phyloP scores from a whole-genome alignment of 1,140 invertebrate species.

The Proctacanthus coquilletti region DNA sequence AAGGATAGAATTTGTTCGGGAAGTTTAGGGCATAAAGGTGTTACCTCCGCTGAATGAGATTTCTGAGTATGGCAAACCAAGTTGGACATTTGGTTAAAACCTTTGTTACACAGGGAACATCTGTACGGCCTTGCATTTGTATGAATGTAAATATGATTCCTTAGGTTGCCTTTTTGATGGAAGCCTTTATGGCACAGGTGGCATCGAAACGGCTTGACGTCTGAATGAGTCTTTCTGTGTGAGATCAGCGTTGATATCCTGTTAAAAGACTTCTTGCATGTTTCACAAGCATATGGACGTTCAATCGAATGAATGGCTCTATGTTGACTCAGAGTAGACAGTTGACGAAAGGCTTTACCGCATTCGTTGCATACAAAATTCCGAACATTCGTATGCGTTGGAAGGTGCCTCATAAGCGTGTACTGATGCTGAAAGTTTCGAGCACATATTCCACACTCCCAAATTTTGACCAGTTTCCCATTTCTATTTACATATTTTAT shows the following conservation, averaged over 20 bases:
- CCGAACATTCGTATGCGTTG: slow-evolving; percentile 68
- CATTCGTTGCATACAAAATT: slow-evolving; percentile 65
- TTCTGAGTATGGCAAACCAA: slow-evolving; percentile 59
- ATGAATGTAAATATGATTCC: slow-evolving; percentile 58
- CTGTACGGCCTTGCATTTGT: slow-evolving; percentile 68
- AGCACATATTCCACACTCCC: slow-evolving; percentile 47
- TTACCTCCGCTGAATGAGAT: neutral
- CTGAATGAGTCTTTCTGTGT: slow-evolving; percentile 56
- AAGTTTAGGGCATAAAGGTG: neutral
- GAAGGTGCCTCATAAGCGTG: slow-evolving; percentile 61
- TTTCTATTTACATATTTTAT: slow-evolving; percentile 40
- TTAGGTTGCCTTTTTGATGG: slow-evolving; percentile 60
- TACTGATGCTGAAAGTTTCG: slow-evolving; percentile 63
- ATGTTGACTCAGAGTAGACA: slow-evolving; percentile 56
- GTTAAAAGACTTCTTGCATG: slow-evolving; percentile 59
- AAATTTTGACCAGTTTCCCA: slow-evolving; percentile 43
- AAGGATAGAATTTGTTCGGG: neutral
- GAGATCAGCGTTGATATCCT: slow-evolving; percentile 59
- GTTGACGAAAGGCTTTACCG: slow-evolving; percentile 63
- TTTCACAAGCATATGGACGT: slow-evolving; percentile 51
- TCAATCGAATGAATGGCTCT: slow-evolving; percentile 56
- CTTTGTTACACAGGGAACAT: slow-evolving; percentile 58
- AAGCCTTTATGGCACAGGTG: slow-evolving; percentile 58
- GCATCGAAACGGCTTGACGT: slow-evolving; percentile 54
- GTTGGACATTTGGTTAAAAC: slow-evolving; percentile 74